Conservation (phyloP, 2,797 vertebrate species). For the Tragopan temminckii region DNA sequence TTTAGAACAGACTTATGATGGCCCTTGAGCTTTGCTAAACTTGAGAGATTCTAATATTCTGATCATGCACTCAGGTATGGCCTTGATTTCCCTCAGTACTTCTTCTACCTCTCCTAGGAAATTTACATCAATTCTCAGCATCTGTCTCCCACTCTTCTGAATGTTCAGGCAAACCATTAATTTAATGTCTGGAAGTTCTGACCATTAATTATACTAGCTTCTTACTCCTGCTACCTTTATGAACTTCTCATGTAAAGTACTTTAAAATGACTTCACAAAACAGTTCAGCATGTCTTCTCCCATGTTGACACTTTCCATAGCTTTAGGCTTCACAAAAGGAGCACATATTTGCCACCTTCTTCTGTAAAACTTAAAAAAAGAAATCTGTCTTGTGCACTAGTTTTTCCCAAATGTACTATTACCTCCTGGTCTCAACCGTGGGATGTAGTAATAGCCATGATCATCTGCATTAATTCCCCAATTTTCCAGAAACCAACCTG, state of each 20-base stretch:
- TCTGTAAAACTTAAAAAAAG: not conserved
- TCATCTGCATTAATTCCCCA: not conserved
- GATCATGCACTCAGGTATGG: slow-evolving; percentile 62
- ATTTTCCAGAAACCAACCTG: not conserved
- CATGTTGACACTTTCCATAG: not conserved
- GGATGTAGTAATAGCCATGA: not conserved
- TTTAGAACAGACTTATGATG: slow-evolving; percentile 24
- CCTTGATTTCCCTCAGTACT: slow-evolving; percentile 63
- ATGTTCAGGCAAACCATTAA: slow-evolving; percentile 69
- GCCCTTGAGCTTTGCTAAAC: slow-evolving; percentile 21
- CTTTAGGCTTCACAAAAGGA: not conserved
- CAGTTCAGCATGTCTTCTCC: not conserved
- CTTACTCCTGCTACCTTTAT: slow-evolving; percentile 35
- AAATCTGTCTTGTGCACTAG: not conserved
- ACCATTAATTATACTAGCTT: slow-evolving; percentile 47
- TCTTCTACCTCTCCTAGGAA: slow-evolving; percentile 59
- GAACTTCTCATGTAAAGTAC: not conserved
- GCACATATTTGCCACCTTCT: not conserved
- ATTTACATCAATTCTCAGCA: slow-evolving; percentile 57
- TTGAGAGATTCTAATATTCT: slow-evolving; percentile 62
- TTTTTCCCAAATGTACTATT: not conserved
- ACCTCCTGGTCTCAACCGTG: not conserved
- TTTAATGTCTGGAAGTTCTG: slow-evolving; percentile 47
- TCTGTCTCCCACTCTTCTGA: slow-evolving; percentile 67
- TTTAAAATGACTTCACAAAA: slow-evolving; percentile 40